Percentiles rank a stretch among this genome's conserved stretches.
Conservation (phyloP, 2,113 vertebrate genomes). For the zebrafish (Danio rerio) region GRCz12tu NC_133181.1:9642001-9642500, state of each 20-base stretch:
- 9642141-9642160: neutral
- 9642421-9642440: constrained; percentile 91
- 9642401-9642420: constrained; percentile 89
- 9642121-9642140: neutral
- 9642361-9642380: constrained; percentile 70
- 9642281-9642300: constrained; percentile 51
- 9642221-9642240: constrained; percentile 75
- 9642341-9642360: constrained; percentile 73
- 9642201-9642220: constrained; percentile 71
- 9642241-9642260: constrained; percentile 73
- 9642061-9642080: too few relatives aligned
- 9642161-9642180: neutral
- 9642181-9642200: neutral
- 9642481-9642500: constrained; percentile 45
- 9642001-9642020: too few relatives aligned
- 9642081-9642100: too few relatives aligned
- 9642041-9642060: too few relatives aligned
- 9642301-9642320: neutral
- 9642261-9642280: constrained; percentile 78
- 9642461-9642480: neutral
- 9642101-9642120: too few relatives aligned
- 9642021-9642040: too few relatives aligned
- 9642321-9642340: neutral
- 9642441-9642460: constrained; percentile 66
- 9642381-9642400: constrained; percentile 77